phyloP scores from a whole-genome alignment of 2,888 invertebrate genomes.

The Hydroisotoma schaefferi region DNA sequence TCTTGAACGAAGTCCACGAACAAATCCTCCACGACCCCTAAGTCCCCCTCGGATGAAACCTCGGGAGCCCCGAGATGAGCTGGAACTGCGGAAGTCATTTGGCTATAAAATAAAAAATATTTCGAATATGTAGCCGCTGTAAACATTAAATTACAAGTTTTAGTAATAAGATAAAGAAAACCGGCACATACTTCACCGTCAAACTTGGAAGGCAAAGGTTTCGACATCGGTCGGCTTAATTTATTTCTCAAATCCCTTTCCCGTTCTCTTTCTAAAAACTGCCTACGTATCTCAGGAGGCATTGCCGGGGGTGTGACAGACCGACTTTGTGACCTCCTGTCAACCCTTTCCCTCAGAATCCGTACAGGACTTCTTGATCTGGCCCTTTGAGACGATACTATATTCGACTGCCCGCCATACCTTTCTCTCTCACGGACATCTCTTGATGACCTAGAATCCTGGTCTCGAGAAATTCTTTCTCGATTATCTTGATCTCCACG shows the following conservation, averaged over 20 bases:
- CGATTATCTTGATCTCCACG: conserved; percentile 7
- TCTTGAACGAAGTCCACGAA: conserved; percentile 9
- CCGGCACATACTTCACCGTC: conserved; percentile 12
- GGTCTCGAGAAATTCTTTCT: background rate
- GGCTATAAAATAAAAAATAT: conserved; percentile 6
- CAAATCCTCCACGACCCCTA: conserved; percentile 30
- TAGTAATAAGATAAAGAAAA: background rate
- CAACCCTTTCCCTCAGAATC: conserved; percentile 23
- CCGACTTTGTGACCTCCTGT: conserved; percentile 28
- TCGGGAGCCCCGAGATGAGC: background rate
- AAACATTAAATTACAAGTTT: background rate
- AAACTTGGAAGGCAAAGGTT: conserved; percentile 20
- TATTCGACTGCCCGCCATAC: background rate
- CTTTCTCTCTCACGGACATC: conserved; percentile 5
- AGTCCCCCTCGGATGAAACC: conserved; percentile 10
- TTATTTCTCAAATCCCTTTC: conserved; percentile 37
- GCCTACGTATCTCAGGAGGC: conserved; percentile 36
- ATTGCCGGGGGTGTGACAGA: conserved; percentile 39
- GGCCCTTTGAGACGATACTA: background rate
- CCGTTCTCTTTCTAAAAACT: conserved; percentile 27
- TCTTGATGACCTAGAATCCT: background rate
- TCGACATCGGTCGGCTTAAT: conserved; percentile 30
- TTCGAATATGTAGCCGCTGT: background rate
- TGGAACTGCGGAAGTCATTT: conserved; percentile 15
- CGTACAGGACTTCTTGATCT: conserved; percentile 32